Evolutionary conservation across 2,797 vertebrate species (phyloP).

Genomic region (Mycteria americana): DNA sequence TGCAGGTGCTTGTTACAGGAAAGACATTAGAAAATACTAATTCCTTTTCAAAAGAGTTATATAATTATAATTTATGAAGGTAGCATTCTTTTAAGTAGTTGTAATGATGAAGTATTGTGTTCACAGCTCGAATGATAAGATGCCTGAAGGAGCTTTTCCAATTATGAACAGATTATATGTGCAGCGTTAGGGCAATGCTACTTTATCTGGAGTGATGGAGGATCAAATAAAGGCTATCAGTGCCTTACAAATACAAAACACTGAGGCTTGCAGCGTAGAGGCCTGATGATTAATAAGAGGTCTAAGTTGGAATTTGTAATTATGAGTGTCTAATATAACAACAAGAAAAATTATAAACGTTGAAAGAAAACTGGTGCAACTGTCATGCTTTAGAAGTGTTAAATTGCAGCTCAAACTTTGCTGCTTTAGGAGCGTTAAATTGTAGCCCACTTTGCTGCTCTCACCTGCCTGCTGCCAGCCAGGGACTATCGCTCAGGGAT

Average conservation of each 20-base stretch:
- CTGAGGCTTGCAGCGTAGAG: fast-evolving
- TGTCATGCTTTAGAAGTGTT: background rate
- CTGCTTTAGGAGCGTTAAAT: background rate
- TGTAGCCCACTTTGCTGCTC: background rate
- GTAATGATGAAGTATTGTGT: background rate
- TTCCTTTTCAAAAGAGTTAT: background rate
- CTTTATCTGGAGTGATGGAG: background rate
- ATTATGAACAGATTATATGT: background rate
- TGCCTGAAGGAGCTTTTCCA: background rate
- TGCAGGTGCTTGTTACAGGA: background rate
- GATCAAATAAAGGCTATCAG: background rate
- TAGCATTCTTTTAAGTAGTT: background rate
- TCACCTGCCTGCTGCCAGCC: background rate
- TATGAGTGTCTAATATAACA: background rate
- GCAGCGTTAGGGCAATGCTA: background rate
- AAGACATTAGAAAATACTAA: background rate
- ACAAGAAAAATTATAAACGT: fast-evolving
- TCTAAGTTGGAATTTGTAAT: background rate
- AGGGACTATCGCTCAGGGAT: background rate
- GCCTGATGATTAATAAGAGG: background rate
- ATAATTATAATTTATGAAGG: background rate
- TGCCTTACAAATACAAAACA: background rate
- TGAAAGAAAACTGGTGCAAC: background rate
- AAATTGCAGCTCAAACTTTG: background rate
- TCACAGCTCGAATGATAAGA: background rate